phyloP scores from a whole-genome alignment of 2,797 vertebrate genomes.

The Percopsis omiscomaycus region DNA sequence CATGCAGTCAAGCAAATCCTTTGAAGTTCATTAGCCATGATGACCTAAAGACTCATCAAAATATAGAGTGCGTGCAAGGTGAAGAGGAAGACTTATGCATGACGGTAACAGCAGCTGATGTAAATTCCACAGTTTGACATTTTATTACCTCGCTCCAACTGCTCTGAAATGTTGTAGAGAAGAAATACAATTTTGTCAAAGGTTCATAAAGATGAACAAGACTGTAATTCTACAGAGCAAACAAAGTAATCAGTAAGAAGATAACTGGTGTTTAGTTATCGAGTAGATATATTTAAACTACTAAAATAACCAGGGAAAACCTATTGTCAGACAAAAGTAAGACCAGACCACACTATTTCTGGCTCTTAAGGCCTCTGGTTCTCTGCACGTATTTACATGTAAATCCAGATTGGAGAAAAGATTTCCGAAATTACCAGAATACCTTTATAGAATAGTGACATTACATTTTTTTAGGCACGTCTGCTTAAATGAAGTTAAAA shows the following conservation, averaged over 20 bases:
- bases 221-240: too few species aligned
- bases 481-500: constrained; percentile 14
- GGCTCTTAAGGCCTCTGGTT: constrained; percentile 2
- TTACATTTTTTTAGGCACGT: constrained; percentile 12
- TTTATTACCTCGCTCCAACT: too few species aligned
- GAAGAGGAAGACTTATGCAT: too few species aligned
- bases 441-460: constrained; percentile 15
- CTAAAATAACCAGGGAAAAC: neutral
- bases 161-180: too few species aligned
- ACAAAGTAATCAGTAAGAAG: constrained; percentile 3
- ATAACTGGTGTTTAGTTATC: neutral
- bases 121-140: too few species aligned
- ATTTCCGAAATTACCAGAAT: constrained; percentile 20
- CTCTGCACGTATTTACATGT: constrained; percentile 20
- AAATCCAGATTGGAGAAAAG: constrained; percentile 15
- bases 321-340: neutral
- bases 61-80: too few species aligned
- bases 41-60: neutral
- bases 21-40: neutral
- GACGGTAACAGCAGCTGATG: too few species aligned
- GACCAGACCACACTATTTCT: neutral
- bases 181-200: too few species aligned
- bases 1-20: constrained; percentile 1
- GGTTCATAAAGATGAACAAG: too few species aligned
- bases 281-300: neutral